Base-by-base conservation (phyloP, 2,888 invertebrate species). In the Stratiomys singularior region DNA sequence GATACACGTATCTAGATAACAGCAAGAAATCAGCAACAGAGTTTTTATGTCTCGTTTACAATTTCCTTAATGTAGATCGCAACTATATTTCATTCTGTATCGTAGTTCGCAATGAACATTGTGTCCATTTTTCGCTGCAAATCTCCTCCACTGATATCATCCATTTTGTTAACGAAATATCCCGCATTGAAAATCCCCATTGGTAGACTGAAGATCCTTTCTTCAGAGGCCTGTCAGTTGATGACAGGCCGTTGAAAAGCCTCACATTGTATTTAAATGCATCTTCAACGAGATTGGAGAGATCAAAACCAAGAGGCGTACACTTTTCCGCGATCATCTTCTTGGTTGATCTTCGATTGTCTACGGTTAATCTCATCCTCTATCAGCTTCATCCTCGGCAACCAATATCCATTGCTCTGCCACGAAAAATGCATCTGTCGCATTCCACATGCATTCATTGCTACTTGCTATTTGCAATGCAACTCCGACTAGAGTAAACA, bases 261-360 rank as follows among this genome's bases (percentile, higher is more conserved):
- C 21, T 37, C 30, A 21, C 60, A 74, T 58, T 58, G 72, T 56
- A 72, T 72, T 72, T 21, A 72, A 72, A 72, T 72, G 27, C 72
- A 52, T 37, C 58, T 21, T n/a, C 21, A 23, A 30, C 23, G 18
- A 74, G 37, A 74, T 72, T 37, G 58, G 74, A 30, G 58, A 21
- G 37, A 74, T 74, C 74, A 30, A 60, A 74, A 9, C 23, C 30
- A 37, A 37, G 37, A 60, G 74, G 58, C 58, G 74, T 58, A 37
- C 30, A 58, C 44, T 58, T 58, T n/a, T 30, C 60, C 25, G 2
- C 13, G 23, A 23, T n/a, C 5, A 23, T 25, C 25, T 58, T 58
- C n/a, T n/a, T 47, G 28, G 23, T n/a, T 37, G 74, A 60, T 74
- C 60, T 74, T 27, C 30, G 58, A 37, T 58, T 58, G 58, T 30